Conservation (phyloP, 2,888 invertebrate species). For the Ennomos quercinarius region DNA sequence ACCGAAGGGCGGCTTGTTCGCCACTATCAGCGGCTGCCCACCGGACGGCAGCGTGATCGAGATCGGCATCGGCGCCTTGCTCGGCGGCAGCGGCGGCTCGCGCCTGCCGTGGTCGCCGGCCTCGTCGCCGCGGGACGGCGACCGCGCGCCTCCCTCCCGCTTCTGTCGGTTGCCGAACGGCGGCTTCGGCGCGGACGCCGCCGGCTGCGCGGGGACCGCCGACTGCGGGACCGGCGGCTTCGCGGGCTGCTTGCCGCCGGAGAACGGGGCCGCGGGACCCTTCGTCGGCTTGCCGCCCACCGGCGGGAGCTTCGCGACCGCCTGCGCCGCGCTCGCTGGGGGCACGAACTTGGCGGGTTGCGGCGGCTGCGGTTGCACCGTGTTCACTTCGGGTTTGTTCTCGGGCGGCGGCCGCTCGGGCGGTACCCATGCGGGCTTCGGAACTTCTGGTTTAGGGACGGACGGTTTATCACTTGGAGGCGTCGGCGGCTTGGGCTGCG, state of each 20-base stretch:
- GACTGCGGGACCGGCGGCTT: slow-evolving; percentile 79
- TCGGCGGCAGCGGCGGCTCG: slow-evolving; percentile 72
- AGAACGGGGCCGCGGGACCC: slow-evolving; percentile 78
- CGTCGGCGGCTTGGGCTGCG: slow-evolving; percentile 52
- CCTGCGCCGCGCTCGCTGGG: slow-evolving; percentile 55
- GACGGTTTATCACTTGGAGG: slow-evolving; percentile 61
- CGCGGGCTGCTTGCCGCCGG: slow-evolving; percentile 70
- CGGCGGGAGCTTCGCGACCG: slow-evolving; percentile 60
- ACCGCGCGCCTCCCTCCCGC: slow-evolving; percentile 69
- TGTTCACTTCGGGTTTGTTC: slow-evolving; percentile 48
- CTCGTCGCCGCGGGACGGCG: slow-evolving; percentile 67
- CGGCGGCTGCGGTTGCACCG: slow-evolving; percentile 44
- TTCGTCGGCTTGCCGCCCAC: slow-evolving; percentile 64
- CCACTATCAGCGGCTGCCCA: slow-evolving; percentile 79
- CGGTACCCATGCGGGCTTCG: slow-evolving; percentile 66
- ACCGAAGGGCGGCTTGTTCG: slow-evolving; percentile 77
- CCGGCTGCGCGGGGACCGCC: slow-evolving; percentile 75
- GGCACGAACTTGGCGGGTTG: slow-evolving; percentile 61
- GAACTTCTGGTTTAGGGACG: slow-evolving; percentile 60
- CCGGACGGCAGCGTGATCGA: slow-evolving; percentile 78
- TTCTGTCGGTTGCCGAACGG: slow-evolving; percentile 80
- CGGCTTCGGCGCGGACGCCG: slow-evolving; percentile 73
- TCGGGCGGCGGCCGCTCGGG: slow-evolving; percentile 66
- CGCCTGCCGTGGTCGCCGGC: slow-evolving; percentile 65
- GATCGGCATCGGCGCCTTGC: slow-evolving; percentile 80